Base-by-base conservation (phyloP, 2,797 vertebrate genomes). In the Menidia menidia region DNA sequence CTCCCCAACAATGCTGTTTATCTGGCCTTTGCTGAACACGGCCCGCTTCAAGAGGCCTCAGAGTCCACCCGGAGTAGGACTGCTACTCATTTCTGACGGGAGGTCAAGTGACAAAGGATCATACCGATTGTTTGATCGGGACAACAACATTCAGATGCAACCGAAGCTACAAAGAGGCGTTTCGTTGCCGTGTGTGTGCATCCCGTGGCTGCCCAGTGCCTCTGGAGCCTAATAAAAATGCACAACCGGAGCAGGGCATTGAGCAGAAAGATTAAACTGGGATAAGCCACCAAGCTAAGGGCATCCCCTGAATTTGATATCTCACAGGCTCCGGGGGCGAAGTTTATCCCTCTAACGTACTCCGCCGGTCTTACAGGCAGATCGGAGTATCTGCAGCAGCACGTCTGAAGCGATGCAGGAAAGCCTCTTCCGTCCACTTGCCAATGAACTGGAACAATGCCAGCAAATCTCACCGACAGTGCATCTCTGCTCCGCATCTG, bases 191-290 rank as follows among this genome's bases (percentile, higher is more conserved):
- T 88, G 77, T 90, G 87, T 90, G 85, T 86, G 82, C 78, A 89
- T 82, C 73, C 62, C 2, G 39, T 55, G 65, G 59, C 64, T 61
- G 68, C 62, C 77, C 68, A 64, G 73, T 78, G 73, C 85, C 75
- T 76, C 54, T 76, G 75, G 81, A 74, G 85, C 74, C 85, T 84
- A 83, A 88, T 87, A 78, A 81, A 88, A 85, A 88, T 79, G 78
- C 83, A 83, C 31, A 1, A 76, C 78, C 87, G 81, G 81, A 81
- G 78, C 81, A 54, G 68, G 68, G 64, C 77, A 75, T 70, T 78
- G 77, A 85, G 80, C 81, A 85, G 72, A 82, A 86, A 86, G 81
- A 84, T 86, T 85, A 82, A 88, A 87, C 73, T 42, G 44, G 69
- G 71, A 70, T 75, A 73, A 88, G 79, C 77, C 77, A 82, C 70